phyloP scores from a whole-genome alignment of 2,888 invertebrate genomes.

The Metalampra italica region DNA sequence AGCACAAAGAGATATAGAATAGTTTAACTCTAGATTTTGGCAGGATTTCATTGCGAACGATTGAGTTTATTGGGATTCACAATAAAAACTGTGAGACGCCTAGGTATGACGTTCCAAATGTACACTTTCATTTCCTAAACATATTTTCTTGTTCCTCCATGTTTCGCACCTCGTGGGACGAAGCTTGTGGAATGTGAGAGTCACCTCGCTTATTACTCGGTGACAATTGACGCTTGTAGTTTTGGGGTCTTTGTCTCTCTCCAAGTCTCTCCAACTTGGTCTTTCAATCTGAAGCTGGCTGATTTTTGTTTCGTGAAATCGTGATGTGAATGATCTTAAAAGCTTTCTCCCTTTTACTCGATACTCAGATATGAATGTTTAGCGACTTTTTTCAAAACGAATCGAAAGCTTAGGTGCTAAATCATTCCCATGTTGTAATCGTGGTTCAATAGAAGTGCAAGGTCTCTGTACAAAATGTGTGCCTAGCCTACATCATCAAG shows the following conservation, averaged over 20 bases:
- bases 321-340: neutral
- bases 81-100: too few species aligned
- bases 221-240: slow-evolving; percentile 56
- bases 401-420: neutral
- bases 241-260: slow-evolving; percentile 13
- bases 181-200: slow-evolving; percentile 50
- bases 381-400: neutral
- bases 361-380: neutral
- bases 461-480: too few species aligned
- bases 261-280: slow-evolving; percentile 20
- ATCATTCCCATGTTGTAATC: neutral
- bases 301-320: neutral
- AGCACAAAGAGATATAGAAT: too few species aligned
- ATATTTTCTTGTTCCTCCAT: neutral
- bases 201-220: slow-evolving; percentile 64
- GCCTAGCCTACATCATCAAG: too few species aligned
- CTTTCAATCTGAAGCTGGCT: slow-evolving; percentile 9
- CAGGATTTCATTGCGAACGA: too few species aligned
- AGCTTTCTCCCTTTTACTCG: too few species aligned
- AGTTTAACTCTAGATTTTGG: too few species aligned
- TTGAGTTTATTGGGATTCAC: too few species aligned
- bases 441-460: neutral
- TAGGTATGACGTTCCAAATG: too few species aligned
- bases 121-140: neutral
- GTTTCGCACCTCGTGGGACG: slow-evolving; percentile 6